Conservation (phyloP, 1,140 invertebrate genomes). For the Calephelis virginiensis region DNA sequence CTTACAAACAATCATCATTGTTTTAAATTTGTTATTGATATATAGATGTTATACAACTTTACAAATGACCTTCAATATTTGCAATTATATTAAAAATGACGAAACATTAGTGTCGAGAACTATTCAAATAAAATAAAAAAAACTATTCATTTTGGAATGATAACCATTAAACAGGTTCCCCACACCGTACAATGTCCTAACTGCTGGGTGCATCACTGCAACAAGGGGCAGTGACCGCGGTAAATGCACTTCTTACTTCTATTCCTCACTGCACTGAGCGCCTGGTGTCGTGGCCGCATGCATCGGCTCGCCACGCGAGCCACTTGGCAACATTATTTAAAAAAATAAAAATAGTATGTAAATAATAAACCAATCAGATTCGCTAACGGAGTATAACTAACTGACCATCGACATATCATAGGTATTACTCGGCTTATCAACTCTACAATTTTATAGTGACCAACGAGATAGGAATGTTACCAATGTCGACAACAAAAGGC, state of each 20-base stretch:
- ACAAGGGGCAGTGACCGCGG: conserved; percentile 29
- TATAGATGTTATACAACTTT: too few relatives aligned
- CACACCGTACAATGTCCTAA: background rate
- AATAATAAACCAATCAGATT: background rate
- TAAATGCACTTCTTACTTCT: conserved; percentile 26
- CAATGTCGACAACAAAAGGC: too few relatives aligned
- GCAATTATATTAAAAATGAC: too few relatives aligned
- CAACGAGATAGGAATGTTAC: background rate
- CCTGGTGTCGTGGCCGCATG: conserved; percentile 62
- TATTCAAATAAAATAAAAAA: too few relatives aligned
- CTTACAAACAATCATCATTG: too few relatives aligned
- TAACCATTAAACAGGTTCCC: background rate
- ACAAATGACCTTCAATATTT: too few relatives aligned
- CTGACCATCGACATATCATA: background rate
- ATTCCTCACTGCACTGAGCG: conserved; percentile 41
- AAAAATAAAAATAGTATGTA: background rate
- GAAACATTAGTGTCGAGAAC: too few relatives aligned
- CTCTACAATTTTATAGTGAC: background rate
- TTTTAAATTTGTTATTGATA: too few relatives aligned
- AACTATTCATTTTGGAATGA: too few relatives aligned
- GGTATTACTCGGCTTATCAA: background rate
- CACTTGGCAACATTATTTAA: conserved; percentile 62
- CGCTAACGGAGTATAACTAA: background rate
- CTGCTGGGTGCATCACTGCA: conserved; percentile 17
- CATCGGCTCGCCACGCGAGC: conserved; percentile 46